A percentile compares a stretch with the other conserved stretches of the same genome.
phyloP scores from a whole-genome alignment of 2,113 vertebrate species.

The Sebastes schlegelii region DNA sequence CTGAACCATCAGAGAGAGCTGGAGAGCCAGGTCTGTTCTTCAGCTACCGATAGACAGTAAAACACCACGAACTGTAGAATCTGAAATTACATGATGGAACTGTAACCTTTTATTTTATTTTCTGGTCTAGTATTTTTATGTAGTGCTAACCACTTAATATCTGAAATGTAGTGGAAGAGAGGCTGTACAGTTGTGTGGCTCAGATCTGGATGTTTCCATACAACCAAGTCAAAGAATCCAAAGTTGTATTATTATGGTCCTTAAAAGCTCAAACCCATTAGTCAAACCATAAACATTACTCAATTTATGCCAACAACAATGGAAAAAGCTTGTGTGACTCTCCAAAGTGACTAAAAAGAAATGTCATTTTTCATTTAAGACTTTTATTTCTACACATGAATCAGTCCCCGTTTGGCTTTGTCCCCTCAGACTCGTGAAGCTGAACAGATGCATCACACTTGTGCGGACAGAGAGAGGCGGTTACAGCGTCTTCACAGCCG shows the following conservation, averaged over 20 bases:
- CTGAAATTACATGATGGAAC: background rate
- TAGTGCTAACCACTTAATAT: background rate
- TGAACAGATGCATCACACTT: conserved; percentile 83
- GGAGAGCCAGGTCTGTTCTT: conserved; percentile 84
- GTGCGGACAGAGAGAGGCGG: conserved; percentile 86
- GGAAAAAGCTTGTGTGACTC: background rate
- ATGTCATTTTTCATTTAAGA: background rate
- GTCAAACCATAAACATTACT: background rate
- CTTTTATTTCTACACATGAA: background rate
- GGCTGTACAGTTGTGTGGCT: background rate
- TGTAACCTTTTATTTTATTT: background rate
- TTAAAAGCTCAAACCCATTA: background rate
- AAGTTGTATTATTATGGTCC: background rate
- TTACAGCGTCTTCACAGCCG: conserved; percentile 80
- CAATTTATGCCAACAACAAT: background rate
- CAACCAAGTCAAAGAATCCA: background rate
- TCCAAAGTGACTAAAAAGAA: background rate
- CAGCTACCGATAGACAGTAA: background rate
- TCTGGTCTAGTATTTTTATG: background rate
- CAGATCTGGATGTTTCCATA: background rate
- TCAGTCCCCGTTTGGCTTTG: background rate
- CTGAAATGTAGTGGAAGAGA: background rate
- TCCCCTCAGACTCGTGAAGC: conserved; percentile 83
- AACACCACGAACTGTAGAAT: background rate
- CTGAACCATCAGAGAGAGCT: conserved; percentile 82